Evolutionary conservation across 2,888 invertebrate species (phyloP), one percentile per base, ranked within the genome.

Genomic region (Atrina japonica): DNA sequence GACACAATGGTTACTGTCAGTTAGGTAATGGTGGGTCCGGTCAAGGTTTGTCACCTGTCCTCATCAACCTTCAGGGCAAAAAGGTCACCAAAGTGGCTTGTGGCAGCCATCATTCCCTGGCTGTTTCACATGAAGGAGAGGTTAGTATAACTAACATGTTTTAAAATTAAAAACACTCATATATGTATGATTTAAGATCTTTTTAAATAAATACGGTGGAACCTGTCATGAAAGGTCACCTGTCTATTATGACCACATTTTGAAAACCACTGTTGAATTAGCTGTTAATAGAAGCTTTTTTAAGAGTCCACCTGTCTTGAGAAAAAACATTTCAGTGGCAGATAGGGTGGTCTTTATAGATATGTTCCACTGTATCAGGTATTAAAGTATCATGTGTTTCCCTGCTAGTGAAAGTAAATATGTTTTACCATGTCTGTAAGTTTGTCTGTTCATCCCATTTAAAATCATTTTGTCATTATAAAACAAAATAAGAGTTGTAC

Each of bases 61-160:
- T 91, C 40, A 90, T 93, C 43, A 90, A 91, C 83, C 82, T 93
- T 11, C 83, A 86, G 11, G 91, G 91, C 1, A 92, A 92, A 80
- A 86, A 91, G 56, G 91, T 93, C 1, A 87, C 91, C 7, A 91
- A 92, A 73, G 89, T 93, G 18, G 92, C 93, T 0, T 93, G 93
- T 86, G 93, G 93, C 21, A 92, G 92, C 80, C 92, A 93, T 85
- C 93, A 93, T 86, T 92, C 93, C 1, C 81, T 93, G 75, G 93
- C 92, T 21, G 87, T 93, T 0, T 93, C 93, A 1, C 86, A 86
- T 27, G 92, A 92, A 35, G 93, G 93, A 66, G 93, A 93, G 89
- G 93, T 93, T n/a, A n/a, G n/a, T n/a, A n/a, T n/a, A 86, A 83
- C 11, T 6, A 21, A 47, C 5, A 47, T n/a, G n/a, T n/a, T n/a